phyloP scores from a whole-genome alignment of 2,797 vertebrate genomes.

The Mus minutoides region DNA sequence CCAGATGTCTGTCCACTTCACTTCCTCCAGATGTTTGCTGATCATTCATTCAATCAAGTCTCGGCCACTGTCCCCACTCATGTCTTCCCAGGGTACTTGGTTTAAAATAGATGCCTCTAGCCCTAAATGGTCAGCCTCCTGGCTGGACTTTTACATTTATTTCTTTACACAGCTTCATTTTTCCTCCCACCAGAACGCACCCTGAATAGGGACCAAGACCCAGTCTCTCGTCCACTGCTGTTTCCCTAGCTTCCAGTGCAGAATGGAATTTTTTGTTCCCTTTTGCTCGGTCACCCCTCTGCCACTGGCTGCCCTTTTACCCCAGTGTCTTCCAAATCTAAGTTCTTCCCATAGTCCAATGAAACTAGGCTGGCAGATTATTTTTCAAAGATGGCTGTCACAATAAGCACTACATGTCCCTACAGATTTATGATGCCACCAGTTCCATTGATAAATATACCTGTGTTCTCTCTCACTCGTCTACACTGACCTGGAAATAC shows the following conservation, averaged over 20 bases:
- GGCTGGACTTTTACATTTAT: background rate
- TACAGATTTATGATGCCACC: background rate
- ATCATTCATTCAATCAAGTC: background rate
- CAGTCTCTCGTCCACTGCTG: background rate
- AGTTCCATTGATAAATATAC: background rate
- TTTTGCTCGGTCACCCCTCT: background rate
- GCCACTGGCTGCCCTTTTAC: background rate
- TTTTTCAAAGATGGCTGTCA: background rate
- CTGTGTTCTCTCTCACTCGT: background rate
- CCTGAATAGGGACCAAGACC: background rate
- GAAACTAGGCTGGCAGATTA: background rate
- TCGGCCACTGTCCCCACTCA: background rate
- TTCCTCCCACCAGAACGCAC: background rate
- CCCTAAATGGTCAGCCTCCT: background rate
- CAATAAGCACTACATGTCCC: background rate
- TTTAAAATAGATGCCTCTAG: background rate
- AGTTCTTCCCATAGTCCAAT: background rate
- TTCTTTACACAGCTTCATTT: background rate
- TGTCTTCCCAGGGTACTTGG: background rate
- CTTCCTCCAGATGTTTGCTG: background rate
- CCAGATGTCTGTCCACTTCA: background rate
- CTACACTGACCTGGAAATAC: background rate
- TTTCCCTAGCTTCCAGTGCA: background rate
- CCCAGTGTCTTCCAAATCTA: background rate
- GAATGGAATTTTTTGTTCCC: background rate